Evolutionary conservation across 2,113 vertebrate species (phyloP).

Genomic region (Lasiurus borealis): DNA sequence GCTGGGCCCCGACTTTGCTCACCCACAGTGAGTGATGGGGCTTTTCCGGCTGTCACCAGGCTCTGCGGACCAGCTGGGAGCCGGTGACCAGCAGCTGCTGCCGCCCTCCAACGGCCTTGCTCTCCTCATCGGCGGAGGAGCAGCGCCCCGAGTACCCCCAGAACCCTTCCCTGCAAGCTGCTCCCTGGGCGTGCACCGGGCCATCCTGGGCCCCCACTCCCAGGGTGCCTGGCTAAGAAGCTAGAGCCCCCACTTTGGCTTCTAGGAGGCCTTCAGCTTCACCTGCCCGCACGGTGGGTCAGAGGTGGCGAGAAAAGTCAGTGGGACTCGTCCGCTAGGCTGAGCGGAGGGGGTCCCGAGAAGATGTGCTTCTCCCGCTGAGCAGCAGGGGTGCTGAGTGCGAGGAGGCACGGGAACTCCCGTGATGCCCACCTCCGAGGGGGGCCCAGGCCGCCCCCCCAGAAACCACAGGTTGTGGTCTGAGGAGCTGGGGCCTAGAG

Average conservation of each 20-base stretch:
- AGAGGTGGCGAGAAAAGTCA: not conserved
- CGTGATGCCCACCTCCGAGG: not conserved
- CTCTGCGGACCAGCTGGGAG: not conserved
- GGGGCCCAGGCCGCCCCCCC: not conserved
- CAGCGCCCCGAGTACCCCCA: not conserved
- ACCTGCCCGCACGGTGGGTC: not conserved
- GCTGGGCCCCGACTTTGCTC: not conserved
- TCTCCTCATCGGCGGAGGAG: not conserved
- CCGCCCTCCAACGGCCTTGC: slow-evolving; percentile 22
- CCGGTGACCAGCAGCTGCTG: slow-evolving; percentile 30
- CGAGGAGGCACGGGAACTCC: not conserved
- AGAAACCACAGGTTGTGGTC: not conserved
- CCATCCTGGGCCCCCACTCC: not conserved
- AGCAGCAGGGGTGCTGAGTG: not conserved
- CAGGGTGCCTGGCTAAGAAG: not conserved
- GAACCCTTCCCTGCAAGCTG: not conserved
- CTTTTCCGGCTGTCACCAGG: not conserved
- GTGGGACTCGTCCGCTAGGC: not conserved
- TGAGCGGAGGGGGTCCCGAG: not conserved
- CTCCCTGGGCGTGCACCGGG: not conserved
- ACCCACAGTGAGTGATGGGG: not conserved
- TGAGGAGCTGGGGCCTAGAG: not conserved
- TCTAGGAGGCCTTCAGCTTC: not conserved
- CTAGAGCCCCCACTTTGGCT: not conserved
- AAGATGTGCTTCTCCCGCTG: not conserved